Base-by-base conservation (phyloP, 2,888 invertebrate species). In the Tineola bisselliella region DNA sequence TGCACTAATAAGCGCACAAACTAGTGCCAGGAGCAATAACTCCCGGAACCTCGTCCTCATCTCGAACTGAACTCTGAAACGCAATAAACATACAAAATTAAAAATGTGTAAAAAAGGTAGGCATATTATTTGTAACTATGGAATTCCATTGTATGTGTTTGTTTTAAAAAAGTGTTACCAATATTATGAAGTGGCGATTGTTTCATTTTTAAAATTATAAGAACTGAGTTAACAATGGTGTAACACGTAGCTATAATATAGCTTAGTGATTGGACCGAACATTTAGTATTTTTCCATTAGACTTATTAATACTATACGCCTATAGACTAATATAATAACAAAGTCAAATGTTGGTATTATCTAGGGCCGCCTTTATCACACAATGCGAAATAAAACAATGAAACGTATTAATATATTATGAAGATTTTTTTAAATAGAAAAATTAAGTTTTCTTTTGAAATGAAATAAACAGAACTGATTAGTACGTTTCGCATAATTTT, bases 21-120 rank as follows among this genome's bases (percentile, higher is more conserved):
- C 77, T 74, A 82, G 81, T 80, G 87, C 81, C 76, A 87, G 81
- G 77, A 87, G 43, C 13, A 84, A 76, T 65, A 84, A 77, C 86
- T 83, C 84, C 84, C 77, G 81, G 79, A 75, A 78, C 82, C 75
- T 84, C 72, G 76, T 77, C 77, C 84, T 84, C 87, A 87, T 87
- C 70, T 79, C 80, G 77, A 78, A 74, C 79, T 70, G 82, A 84
- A 84, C 83, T 83, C 87, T 87, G 87, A 62, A 87, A 84, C 64
- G 64, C 72, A 61, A 54, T n/a, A 54, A 54, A 54, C 13, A 52
- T 6, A 48, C 48, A 15, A 48, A n/a, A n/a, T 38, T 38, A 38
- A 38, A 38, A 38, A 38, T 38, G n/a, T 38, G 10, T 38, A n/a
- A 6, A 38, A 10, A n/a, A 38, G 25, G 38, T 38, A 38, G 10